phyloP scores from a whole-genome alignment of 2,888 invertebrate genomes.

The Eupithecia centaureata region DNA sequence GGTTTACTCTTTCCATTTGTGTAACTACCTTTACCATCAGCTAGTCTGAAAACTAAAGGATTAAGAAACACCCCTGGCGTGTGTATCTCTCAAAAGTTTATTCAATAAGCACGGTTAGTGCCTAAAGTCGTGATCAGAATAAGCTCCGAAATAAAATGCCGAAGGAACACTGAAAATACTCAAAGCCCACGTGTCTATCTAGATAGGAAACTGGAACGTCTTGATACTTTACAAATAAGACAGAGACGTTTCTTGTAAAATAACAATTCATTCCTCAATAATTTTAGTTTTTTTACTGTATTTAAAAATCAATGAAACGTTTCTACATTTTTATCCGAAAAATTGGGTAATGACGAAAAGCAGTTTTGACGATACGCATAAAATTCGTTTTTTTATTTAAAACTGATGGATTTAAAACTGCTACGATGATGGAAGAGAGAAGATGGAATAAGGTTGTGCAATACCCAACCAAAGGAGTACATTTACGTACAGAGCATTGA shows the following conservation, averaged over 20 bases:
- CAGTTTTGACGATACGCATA: too few species aligned
- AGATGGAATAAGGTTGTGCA: too few species aligned
- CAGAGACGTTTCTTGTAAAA: not conserved
- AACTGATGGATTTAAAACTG: too few species aligned
- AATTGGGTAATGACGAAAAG: too few species aligned
- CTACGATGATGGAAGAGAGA: too few species aligned
- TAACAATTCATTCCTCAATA: not conserved
- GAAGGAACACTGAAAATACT: constrained; percentile 65
- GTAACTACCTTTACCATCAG: constrained; percentile 43
- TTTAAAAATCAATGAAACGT: too few species aligned
- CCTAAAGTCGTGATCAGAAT: constrained; percentile 67
- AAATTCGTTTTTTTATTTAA: too few species aligned
- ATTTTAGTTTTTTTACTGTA: too few species aligned
- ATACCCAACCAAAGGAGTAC: too few species aligned
- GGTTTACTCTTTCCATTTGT: constrained; percentile 63
- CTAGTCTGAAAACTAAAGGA: constrained; percentile 21
- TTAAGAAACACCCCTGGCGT: constrained; percentile 42
- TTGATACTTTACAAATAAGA: constrained; percentile 57
- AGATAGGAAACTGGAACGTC: constrained; percentile 30
- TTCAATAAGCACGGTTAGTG: constrained; percentile 51
- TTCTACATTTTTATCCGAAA: too few species aligned
- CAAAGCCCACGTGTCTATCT: constrained; percentile 57
- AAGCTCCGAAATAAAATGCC: constrained; percentile 59
- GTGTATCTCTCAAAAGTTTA: constrained; percentile 47
- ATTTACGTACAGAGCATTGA: too few species aligned